phyloP scores from a whole-genome alignment of 2,113 vertebrate genomes.

The Atlantisia rogersi region DNA sequence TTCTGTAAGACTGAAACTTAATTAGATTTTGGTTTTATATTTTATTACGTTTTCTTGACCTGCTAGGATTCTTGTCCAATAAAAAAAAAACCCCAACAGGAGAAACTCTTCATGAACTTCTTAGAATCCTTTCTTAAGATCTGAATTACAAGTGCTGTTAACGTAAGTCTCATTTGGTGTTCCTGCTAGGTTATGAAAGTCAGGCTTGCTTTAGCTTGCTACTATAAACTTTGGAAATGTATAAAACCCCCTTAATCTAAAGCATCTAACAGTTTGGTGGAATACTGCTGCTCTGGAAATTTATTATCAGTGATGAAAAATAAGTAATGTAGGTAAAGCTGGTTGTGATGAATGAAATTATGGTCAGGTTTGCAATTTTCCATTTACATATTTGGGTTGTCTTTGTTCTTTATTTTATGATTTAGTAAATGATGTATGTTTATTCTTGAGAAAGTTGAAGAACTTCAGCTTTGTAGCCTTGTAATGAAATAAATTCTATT shows the following conservation, averaged over 20 bases:
- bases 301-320: neutral
- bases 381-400: neutral
- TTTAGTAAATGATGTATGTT: neutral
- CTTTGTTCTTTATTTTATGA: neutral
- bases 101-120: neutral
- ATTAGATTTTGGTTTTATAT: neutral
- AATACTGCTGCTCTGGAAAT: neutral
- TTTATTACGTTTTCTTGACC: neutral
- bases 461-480: neutral
- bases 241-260: neutral
- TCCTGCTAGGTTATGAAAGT: neutral
- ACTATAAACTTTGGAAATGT: neutral
- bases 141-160: neutral
- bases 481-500: neutral
- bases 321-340: neutral
- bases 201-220: neutral
- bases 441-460: neutral
- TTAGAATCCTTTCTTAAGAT: neutral
- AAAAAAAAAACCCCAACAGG: neutral
- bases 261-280: neutral
- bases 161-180: neutral
- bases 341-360: neutral
- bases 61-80: neutral
- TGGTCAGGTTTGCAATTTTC: neutral
- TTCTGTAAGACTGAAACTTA: neutral